Conservation (phyloP, 1,140 invertebrate species). For the Nebria ingens region DNA sequence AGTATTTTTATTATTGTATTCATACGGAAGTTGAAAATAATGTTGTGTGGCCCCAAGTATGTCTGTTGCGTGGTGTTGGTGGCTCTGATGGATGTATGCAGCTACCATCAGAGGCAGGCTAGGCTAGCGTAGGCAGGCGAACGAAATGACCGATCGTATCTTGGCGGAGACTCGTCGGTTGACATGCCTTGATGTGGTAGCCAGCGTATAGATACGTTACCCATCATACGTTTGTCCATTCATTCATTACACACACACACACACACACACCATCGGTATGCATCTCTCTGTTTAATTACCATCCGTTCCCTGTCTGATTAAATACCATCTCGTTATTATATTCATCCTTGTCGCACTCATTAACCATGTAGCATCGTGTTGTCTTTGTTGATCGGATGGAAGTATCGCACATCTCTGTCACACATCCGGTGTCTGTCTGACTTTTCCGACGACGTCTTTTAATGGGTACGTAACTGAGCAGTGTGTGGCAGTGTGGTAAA, state of each 20-base stretch:
- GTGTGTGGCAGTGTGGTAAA: neutral
- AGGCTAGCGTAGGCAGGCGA: neutral
- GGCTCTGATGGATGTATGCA: neutral
- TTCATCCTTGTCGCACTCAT: neutral
- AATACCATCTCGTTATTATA: neutral
- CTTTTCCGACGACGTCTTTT: neutral
- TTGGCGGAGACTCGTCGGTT: neutral
- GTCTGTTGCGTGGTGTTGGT: neutral
- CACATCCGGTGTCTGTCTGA: slow-evolving; percentile 2
- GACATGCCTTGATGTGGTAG: neutral
- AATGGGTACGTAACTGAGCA: neutral
- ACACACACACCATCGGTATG: slow-evolving; percentile 4
- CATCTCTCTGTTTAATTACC: slow-evolving; percentile 7
- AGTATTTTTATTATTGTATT: no score
- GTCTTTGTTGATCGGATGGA: neutral
- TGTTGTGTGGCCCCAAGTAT: no score
- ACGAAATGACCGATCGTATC: neutral
- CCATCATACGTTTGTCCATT: neutral
- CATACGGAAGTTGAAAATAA: no score
- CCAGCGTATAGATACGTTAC: neutral
- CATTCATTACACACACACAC: slow-evolving; percentile 7
- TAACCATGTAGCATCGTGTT: neutral
- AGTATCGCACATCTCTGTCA: neutral
- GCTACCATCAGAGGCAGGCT: neutral
- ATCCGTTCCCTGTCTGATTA: neutral